Evolutionary conservation across 2,113 vertebrate species (phyloP).

Genomic region (Myiozetetes cayanensis): DNA sequence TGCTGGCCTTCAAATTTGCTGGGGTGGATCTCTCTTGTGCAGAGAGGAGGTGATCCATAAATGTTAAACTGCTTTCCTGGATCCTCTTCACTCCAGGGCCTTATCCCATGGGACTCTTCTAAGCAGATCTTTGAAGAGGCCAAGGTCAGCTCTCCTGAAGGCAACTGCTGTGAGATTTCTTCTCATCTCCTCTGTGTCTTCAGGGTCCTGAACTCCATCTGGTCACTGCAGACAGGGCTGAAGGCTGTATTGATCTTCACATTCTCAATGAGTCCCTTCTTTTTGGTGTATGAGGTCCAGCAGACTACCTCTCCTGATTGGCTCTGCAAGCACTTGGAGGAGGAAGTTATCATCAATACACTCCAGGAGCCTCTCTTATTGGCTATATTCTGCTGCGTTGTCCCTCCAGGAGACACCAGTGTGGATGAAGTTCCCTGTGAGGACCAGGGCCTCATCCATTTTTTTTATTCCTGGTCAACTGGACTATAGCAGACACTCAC

Average conservation of each 20-base stretch:
- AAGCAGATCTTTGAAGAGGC: neutral
- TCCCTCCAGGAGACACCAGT: neutral
- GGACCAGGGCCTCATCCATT: neutral
- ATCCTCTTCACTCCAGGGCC: neutral
- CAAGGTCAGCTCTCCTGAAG: neutral
- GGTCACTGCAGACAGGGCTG: neutral
- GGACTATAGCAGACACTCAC: neutral
- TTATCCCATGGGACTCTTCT: neutral
- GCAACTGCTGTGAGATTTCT: neutral
- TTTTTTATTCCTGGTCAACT: neutral
- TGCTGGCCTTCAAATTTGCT: neutral
- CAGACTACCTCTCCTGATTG: neutral
- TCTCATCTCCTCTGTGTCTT: neutral
- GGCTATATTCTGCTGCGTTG: neutral
- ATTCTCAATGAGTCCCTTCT: fast-evolving
- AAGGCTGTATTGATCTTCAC: neutral
- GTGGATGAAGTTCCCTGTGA: fast-evolving
- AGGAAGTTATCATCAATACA: neutral
- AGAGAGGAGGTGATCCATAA: neutral
- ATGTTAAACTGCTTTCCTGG: neutral
- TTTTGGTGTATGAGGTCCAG: neutral
- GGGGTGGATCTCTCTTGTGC: neutral
- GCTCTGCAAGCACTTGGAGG: neutral
- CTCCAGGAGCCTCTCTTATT: neutral
- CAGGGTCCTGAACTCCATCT: neutral